Percentiles rank a stretch among this genome's conserved stretches.
Conservation (phyloP, 2,888 invertebrate genomes). For the Leucoma salicis region DNA sequence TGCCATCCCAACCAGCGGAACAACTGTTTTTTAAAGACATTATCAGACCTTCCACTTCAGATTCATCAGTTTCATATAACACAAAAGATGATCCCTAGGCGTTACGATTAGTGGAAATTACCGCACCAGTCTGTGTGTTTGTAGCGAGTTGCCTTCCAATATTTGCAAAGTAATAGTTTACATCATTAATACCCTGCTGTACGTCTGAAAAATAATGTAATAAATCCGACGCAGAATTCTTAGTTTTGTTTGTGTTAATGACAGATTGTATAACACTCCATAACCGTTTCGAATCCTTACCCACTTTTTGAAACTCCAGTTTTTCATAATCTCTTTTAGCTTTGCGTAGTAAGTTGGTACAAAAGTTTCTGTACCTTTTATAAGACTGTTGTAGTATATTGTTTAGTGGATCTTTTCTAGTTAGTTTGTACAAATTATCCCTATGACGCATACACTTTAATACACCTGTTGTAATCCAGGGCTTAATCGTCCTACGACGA, state of each 20-base stretch:
- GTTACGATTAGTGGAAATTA: too few relatives aligned
- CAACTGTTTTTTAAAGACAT: too few relatives aligned
- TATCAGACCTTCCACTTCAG: too few relatives aligned
- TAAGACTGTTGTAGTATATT: not conserved
- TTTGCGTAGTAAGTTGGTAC: not conserved
- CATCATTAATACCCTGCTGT: not conserved
- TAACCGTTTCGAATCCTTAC: not conserved
- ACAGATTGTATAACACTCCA: not conserved
- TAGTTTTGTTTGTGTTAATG: not conserved
- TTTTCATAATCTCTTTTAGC: not conserved
- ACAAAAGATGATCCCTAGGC: too few relatives aligned
- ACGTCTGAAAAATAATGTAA: not conserved
- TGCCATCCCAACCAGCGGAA: too few relatives aligned
- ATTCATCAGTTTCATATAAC: too few relatives aligned
- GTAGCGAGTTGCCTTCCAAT: too few relatives aligned
- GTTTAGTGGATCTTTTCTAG: not conserved
- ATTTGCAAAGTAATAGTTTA: too few relatives aligned
- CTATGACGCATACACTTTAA: too few relatives aligned
- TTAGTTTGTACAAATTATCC: not conserved
- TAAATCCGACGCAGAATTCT: not conserved
- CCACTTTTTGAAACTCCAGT: not conserved
- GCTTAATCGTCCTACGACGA: not conserved
- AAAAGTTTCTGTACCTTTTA: slow-evolving; percentile 2
- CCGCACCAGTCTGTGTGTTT: too few relatives aligned
- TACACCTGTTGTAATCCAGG: too few relatives aligned